Base-by-base conservation (phyloP, 2,797 vertebrate genomes). In the Siniperca obscura region DNA sequence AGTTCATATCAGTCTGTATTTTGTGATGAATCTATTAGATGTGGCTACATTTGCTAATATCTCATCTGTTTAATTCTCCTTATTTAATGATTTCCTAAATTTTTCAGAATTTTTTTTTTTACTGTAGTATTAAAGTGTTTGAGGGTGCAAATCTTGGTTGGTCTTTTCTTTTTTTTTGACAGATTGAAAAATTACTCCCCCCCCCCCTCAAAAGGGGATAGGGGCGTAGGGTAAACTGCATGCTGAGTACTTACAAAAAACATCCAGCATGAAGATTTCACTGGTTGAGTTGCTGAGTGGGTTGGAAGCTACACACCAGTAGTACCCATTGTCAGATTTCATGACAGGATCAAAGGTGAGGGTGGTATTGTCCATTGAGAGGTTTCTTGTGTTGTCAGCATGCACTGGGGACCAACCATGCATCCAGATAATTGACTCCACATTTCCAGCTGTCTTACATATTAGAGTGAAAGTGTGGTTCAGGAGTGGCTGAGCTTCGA, bases 341-440 rank as follows among this genome's bases (percentile, higher is more conserved):
- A 84, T 50, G 27, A 90, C 57, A 22, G 85, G 87, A 19, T 76
- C 25, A 69, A 90, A 86, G 22, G 81, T 87, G 50, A 91, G 81
- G 65, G 71, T 87, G 30, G 53, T 1, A 40, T 89, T 87, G 61
- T 86, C 53, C 85, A 44, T 65, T 13, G 85, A 81, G 55, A 90
- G 21, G 14, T 21, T 64, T 57, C 6, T 80, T 12, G 25, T 74
- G 40, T 36, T 27, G 52, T 42, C 59, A 11, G 71, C 3, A 14
- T 64, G 46, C 65, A 91, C 17, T 19, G 19, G 70, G n/a, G 0
- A 60, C 27, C n/a, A 21, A 17, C 44, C 7, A 48, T 74, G n/a
- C 71, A 55, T 68, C 89, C 89, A 91, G 17, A 25, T n/a, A 19
- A 89, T 70, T 4, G 50, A 70, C 5, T 83, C 27, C 1, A 84